Evolutionary conservation across 2,113 vertebrate species (phyloP).

Genomic region (Tetrax tetrax): DNA sequence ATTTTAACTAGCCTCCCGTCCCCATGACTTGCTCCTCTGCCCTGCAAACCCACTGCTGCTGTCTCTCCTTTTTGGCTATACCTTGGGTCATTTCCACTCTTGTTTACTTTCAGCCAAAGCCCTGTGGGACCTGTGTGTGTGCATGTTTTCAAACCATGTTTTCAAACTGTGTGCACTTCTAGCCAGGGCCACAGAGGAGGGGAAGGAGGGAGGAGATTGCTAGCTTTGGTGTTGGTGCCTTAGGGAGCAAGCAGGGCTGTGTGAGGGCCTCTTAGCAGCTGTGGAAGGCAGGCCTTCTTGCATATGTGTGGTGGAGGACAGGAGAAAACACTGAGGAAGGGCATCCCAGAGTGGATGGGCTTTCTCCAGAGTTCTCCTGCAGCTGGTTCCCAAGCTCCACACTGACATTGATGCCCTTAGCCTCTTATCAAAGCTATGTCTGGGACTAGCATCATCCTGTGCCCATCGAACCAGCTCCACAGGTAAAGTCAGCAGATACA

Average conservation of each 20-base stretch:
- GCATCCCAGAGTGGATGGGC: background rate
- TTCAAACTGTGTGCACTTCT: background rate
- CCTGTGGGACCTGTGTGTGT: fast-evolving
- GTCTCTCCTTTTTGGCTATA: background rate
- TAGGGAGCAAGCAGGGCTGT: background rate
- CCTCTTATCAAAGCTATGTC: background rate
- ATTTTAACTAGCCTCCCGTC: background rate
- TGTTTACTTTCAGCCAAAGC: background rate
- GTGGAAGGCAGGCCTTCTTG: background rate
- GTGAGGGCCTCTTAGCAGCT: background rate
- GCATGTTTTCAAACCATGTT: background rate
- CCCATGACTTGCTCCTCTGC: background rate
- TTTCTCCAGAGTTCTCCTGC: background rate
- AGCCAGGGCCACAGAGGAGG: background rate
- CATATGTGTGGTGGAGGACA: background rate
- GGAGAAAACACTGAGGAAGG: background rate
- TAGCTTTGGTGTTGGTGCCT: background rate
- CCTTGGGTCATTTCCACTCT: background rate
- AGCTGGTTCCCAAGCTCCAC: background rate
- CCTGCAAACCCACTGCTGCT: background rate
- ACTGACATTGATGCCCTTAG: fast-evolving
- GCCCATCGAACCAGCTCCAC: background rate
- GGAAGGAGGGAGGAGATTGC: too few relatives aligned
- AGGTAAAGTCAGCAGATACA: background rate
- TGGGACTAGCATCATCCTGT: fast-evolving